phyloP scores from a whole-genome alignment of 2,888 invertebrate species.

The Lasioglossum oenotherae region DNA sequence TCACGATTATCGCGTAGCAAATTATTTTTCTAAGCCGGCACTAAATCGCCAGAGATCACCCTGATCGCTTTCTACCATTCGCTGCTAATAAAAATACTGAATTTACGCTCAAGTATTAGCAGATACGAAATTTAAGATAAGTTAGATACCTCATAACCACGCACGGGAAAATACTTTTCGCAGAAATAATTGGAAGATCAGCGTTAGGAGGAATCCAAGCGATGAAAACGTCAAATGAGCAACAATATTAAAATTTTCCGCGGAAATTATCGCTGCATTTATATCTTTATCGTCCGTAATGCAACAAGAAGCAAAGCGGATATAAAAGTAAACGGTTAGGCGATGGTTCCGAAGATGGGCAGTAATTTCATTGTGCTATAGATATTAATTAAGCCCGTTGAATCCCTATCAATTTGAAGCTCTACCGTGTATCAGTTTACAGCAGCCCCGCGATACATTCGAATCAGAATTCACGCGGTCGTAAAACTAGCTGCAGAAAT shows the following conservation, averaged over 20 bases:
- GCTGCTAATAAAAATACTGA: background rate
- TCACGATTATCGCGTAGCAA: background rate
- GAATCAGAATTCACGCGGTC: background rate
- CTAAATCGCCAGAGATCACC: background rate
- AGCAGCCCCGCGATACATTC: background rate
- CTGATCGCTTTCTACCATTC: background rate
- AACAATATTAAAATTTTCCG: background rate
- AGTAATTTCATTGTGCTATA: background rate
- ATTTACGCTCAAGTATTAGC: background rate
- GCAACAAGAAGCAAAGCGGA: background rate
- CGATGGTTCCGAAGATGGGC: background rate
- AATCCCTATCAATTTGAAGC: slow-evolving; percentile 1
- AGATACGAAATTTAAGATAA: background rate
- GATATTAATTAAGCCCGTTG: background rate
- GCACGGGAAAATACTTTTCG: background rate
- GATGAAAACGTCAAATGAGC: background rate
- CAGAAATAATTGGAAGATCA: background rate
- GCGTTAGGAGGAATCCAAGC: background rate
- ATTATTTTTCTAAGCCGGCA: background rate
- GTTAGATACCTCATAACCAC: background rate
- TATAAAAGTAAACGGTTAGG: background rate
- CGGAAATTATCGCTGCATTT: background rate
- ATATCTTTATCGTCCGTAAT: background rate
- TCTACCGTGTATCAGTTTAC: background rate
- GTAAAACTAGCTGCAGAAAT: background rate